Evolutionary conservation across 2,797 vertebrate species (phyloP).

Genomic region (Gastrophryne carolinensis): DNA sequence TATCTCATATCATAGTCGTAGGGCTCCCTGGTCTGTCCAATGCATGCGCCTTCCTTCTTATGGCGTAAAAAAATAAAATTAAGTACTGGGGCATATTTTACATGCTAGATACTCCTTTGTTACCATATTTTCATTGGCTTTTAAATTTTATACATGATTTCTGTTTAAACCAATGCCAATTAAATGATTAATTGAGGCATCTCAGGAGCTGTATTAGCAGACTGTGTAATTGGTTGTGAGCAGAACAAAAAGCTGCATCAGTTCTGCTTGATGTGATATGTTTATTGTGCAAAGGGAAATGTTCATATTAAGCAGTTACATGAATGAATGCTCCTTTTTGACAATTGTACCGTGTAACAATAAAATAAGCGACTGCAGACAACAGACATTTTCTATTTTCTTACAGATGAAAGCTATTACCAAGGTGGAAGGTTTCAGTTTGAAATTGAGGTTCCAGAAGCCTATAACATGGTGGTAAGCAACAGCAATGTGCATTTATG

Average conservation of each 20-base stretch:
- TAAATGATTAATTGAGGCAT: background rate
- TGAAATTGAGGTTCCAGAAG: constrained; percentile 91
- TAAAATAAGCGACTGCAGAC: background rate
- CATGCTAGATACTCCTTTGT: too few relatives aligned
- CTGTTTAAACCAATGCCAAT: background rate
- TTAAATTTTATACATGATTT: too few relatives aligned
- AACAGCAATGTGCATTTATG: background rate
- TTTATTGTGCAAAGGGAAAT: constrained; percentile 1
- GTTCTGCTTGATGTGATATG: constrained; percentile 3
- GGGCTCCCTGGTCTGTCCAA: too few relatives aligned
- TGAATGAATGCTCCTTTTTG: constrained; percentile 11
- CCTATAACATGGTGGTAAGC: constrained; percentile 99
- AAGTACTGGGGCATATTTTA: too few relatives aligned
- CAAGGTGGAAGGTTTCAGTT: constrained; percentile 91
- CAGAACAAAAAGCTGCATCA: background rate
- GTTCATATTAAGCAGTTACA: constrained; percentile 41
- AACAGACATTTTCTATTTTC: constrained; percentile 40
- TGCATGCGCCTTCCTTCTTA: too few relatives aligned
- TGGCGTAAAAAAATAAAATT: too few relatives aligned
- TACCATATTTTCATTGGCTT: too few relatives aligned
- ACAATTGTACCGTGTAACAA: background rate
- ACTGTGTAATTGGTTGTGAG: constrained; percentile 3
- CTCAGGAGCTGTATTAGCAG: background rate
- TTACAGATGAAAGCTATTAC: constrained; percentile 96
- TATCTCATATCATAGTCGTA: too few relatives aligned